phyloP scores from a whole-genome alignment of 92 coral and sea anemone species.

The Palythoa caribaeorum region DNA sequence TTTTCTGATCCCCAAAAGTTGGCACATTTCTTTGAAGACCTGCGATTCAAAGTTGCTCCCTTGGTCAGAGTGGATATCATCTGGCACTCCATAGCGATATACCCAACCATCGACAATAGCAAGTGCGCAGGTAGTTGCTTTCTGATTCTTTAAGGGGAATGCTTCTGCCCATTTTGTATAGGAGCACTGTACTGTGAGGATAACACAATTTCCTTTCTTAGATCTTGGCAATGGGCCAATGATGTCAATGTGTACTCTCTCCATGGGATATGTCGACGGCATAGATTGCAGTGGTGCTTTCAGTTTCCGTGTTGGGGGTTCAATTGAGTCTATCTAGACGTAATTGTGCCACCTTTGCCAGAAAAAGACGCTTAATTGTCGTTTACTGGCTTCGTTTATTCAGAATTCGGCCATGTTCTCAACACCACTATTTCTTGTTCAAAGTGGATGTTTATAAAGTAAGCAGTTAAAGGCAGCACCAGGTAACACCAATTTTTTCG shows the following conservation, averaged over 20 bases:
- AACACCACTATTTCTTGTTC: no score
- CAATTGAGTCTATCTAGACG: no score
- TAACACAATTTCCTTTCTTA: constrained; percentile 52
- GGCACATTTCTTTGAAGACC: constrained; percentile 52
- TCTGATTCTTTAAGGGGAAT: constrained; percentile 57
- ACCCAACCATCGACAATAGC: constrained; percentile 57
- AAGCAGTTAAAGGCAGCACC: no score
- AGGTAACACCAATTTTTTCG: no score
- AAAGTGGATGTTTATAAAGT: no score
- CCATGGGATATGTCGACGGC: constrained; percentile 53
- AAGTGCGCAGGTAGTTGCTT: constrained; percentile 58
- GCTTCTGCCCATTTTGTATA: constrained; percentile 75
- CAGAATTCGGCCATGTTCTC: no score
- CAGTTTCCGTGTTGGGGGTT: constrained; percentile 47
- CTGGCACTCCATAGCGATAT: constrained; percentile 49
- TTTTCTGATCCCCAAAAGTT: constrained; percentile 33
- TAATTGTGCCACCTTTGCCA: no score
- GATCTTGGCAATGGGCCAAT: constrained; percentile 70
- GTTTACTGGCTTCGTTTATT: no score
- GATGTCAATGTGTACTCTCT: constrained; percentile 54
- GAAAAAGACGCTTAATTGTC: no score
- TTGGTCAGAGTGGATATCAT: constrained; percentile 54
- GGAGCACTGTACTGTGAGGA: constrained; percentile 58
- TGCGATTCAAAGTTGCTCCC: constrained; percentile 47
- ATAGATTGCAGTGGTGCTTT: constrained; percentile 67